Conservation (phyloP, 2,113 vertebrate genomes). For the Xiphorhynchus elegans region DNA sequence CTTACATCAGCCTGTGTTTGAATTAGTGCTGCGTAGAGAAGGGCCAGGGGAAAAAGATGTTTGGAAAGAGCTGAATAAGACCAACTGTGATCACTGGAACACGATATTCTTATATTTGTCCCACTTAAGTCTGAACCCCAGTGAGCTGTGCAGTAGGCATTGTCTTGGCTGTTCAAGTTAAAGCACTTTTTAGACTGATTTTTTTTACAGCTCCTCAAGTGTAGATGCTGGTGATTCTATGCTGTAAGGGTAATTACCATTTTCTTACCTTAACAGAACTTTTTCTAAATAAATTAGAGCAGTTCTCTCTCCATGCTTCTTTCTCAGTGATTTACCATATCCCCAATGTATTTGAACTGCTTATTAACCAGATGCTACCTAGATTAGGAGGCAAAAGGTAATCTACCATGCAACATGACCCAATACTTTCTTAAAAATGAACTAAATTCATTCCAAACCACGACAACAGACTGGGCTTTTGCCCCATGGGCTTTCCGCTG, state of each 20-base stretch:
- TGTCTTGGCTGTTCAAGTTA: background rate
- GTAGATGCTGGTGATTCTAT: background rate
- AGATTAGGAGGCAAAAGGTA: conserved; percentile 43
- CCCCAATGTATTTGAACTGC: conserved; percentile 32
- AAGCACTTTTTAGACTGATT: background rate
- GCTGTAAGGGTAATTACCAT: conserved; percentile 12
- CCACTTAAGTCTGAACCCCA: background rate
- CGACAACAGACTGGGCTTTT: background rate
- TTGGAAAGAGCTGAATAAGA: background rate
- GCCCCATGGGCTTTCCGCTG: conserved; percentile 17
- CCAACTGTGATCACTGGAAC: background rate
- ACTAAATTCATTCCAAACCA: conserved; percentile 6
- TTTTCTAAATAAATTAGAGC: conserved; percentile 23
- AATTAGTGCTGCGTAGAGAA: background rate
- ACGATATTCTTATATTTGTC: background rate
- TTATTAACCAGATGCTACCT: conserved; percentile 64
- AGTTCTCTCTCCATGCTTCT: background rate
- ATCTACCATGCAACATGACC: conserved; percentile 26
- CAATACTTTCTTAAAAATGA: conserved; percentile 31
- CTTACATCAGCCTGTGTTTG: background rate
- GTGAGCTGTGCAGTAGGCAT: background rate
- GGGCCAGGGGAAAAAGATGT: background rate
- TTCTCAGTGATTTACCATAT: conserved; percentile 18
- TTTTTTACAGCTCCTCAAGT: background rate
- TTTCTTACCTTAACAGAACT: conserved; percentile 42